These are phyloP conservation scores for Macrochelys suwanniensis DNA, from an alignment of 2,797 vertebrate species.

Conservation along the genomic window DNA sequence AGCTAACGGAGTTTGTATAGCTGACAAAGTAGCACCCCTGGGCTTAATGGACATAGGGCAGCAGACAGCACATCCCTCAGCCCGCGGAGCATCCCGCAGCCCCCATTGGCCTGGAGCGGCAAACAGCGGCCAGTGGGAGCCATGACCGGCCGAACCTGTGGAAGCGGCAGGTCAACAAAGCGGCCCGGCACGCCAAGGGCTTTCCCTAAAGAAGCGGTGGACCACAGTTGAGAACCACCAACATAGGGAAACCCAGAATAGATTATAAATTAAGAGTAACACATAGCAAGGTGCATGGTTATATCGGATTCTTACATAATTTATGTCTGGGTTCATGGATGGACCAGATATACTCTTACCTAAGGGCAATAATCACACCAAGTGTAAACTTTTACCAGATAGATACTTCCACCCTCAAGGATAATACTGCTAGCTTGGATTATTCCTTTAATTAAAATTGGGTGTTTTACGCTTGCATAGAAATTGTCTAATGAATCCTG, in stretches of 20 bases:
- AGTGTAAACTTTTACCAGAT: not conserved
- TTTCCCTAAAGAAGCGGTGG: too few relatives aligned
- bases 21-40: not conserved
- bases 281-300: not conserved
- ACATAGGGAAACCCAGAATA: not conserved
- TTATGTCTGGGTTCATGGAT: not conserved
- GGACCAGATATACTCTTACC: not conserved
- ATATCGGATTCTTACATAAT: not conserved
- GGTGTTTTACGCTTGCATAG: not conserved
- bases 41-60: not conserved
- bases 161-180: too few relatives aligned
- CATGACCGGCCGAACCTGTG: too few relatives aligned
- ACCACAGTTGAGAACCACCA: too few relatives aligned
- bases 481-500: not conserved
- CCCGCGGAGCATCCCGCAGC: too few relatives aligned
- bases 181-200: too few relatives aligned
- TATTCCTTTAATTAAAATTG: not conserved
- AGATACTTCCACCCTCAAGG: not conserved
- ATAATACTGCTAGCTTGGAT: not conserved
- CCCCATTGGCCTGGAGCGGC: too few relatives aligned
- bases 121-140: too few relatives aligned
- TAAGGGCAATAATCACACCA: not conserved
- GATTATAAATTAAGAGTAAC: not conserved
- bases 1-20: not conserved
- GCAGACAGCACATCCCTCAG: too few relatives aligned